A percentile compares a stretch with the other conserved stretches of the same genome.
These are phyloP conservation scores for Pelodiscus sinensis DNA, from an alignment of 2,113 vertebrate genomes.

Conservation along the genomic window DNA sequence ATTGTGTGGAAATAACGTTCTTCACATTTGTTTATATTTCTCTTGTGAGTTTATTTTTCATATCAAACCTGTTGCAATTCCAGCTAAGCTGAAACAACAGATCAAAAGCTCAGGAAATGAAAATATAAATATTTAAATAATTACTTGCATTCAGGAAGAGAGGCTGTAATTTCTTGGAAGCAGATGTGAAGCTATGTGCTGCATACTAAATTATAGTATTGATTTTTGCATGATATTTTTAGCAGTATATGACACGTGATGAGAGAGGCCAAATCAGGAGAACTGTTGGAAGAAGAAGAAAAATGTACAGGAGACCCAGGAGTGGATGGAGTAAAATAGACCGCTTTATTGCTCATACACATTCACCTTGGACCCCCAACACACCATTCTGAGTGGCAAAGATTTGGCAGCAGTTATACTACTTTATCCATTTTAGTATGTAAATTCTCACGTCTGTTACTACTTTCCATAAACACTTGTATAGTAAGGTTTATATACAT, in stretches of 20 bases:
- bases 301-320: no score
- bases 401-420: no score
- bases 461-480: no score
- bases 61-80: background rate
- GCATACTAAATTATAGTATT: background rate
- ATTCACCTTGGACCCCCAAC: no score
- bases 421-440: no score
- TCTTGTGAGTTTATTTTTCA: background rate
- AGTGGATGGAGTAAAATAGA: no score
- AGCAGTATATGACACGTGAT: background rate
- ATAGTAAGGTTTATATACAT: no score
- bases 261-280: background rate
- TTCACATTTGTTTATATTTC: background rate
- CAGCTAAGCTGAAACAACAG: background rate
- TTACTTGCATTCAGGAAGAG: background rate
- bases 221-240: background rate
- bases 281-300: no score
- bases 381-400: no score
- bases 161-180: background rate
- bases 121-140: constrained; percentile 35
- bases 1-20: background rate
- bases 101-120: constrained; percentile 11
- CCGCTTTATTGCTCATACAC: no score
- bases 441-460: no score
- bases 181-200: background rate